Base-by-base conservation (phyloP, 2,113 vertebrate genomes). In the Ptilorrhoa leucosticta region DNA sequence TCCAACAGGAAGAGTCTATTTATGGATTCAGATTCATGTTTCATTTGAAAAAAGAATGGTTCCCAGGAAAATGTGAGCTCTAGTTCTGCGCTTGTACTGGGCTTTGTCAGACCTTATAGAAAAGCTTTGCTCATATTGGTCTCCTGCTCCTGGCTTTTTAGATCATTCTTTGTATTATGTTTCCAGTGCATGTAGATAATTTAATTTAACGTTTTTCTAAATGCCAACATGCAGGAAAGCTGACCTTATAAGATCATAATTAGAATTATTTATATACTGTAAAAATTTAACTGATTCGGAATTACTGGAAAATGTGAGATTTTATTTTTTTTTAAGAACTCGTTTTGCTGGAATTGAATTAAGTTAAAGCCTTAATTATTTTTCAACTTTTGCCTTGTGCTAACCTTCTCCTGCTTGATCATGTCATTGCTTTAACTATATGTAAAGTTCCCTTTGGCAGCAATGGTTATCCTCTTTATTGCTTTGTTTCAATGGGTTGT, bases 191-290 rank as follows among this genome's bases (percentile, higher is more conserved):
- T 97, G 96, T 75, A 97, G 97, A 97, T 98, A 97, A 97, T 97
- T 97, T 96, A 97, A 97, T 97, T 97, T 96, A 96, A 97, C 91
- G 65, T 96, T 97, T 97, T 97, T 97, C 96, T 96, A 76, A 98
- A 98, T 97, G 96, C 93, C 92, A 97, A 94, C 92, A 51, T 94
- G 86, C 95, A 98, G 92, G 93, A 96, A 97, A 95, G 82, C 94
- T 98, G 98, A 96, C 91, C 83, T 96, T 97, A 95, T 92, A 96
- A 96, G 94, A 96, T 71, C 61, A 61, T 96, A 97, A 97, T 98
- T 98, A 98, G 90, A 96, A 98, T 98, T 98, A 98, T 97, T 97
- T 97, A 97, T 97, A 93, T 96, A 95, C 94, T 94, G 85, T 97
- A 98, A 98, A 97, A 98, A 95, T 87, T 87, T 96, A 96, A 97